phyloP scores from a whole-genome alignment of 1,140 invertebrate genomes.

The Patella vulgata region DNA sequence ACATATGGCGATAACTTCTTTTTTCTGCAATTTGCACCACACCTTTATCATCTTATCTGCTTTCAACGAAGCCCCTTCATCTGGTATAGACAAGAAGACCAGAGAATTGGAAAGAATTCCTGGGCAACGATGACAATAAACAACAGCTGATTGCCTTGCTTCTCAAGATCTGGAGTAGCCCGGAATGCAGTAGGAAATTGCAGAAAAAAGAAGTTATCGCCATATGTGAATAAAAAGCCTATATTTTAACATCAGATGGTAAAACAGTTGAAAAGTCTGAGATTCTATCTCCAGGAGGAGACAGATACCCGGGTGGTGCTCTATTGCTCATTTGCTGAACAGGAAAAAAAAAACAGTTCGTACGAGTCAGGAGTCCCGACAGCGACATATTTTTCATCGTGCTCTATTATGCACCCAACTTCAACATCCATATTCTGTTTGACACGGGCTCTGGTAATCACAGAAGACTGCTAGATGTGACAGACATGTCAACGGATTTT shows the following conservation, averaged over 20 bases:
- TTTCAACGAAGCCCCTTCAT: slow-evolving; percentile 21
- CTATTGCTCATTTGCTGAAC: slow-evolving; percentile 13
- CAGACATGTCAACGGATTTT: slow-evolving; percentile 4
- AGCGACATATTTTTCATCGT: slow-evolving; percentile 34
- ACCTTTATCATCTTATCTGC: no score
- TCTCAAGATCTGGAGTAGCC: slow-evolving; percentile 13
- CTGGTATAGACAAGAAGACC: slow-evolving; percentile 21
- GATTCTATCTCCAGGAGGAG: slow-evolving; percentile 22
- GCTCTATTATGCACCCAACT: slow-evolving; percentile 15
- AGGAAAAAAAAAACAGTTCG: slow-evolving; percentile 6
- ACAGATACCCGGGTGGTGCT: slow-evolving; percentile 27
- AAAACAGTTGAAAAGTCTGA: neutral
- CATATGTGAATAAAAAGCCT: slow-evolving; percentile 19
- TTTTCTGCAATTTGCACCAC: slow-evolving; percentile 11
- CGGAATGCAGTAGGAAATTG: slow-evolving; percentile 8
- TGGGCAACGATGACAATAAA: slow-evolving; percentile 36
- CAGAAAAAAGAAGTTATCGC: slow-evolving; percentile 15
- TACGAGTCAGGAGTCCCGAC: slow-evolving; percentile 21
- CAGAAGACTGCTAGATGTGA: slow-evolving; percentile 16
- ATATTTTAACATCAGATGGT: slow-evolving; percentile 2
- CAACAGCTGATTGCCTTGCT: slow-evolving; percentile 18
- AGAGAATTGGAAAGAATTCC: slow-evolving; percentile 25
- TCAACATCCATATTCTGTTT: slow-evolving; percentile 22
- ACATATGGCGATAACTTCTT: slow-evolving; percentile 16
- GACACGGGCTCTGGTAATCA: slow-evolving; percentile 30